phyloP scores from a whole-genome alignment of 2,888 invertebrate genomes.

The Cephus pygmeus region DNA sequence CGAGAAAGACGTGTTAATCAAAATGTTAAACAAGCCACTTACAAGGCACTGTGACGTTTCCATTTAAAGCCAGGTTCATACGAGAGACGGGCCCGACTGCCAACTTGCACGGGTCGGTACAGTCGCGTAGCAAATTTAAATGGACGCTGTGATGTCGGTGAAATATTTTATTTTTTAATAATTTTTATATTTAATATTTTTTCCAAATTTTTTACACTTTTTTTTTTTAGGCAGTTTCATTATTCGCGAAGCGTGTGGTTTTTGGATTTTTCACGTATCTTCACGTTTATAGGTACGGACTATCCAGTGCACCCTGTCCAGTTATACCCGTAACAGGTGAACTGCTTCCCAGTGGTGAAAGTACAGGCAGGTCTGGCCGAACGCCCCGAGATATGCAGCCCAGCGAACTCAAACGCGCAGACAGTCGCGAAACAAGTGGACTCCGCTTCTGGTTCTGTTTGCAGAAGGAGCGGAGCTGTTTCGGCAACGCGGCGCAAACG shows the following conservation, averaged over 20 bases:
- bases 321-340: background rate
- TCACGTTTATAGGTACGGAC: background rate
- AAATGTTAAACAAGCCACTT: conserved; percentile 67
- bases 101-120: background rate
- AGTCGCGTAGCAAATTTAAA: background rate
- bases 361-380: conserved; percentile 1
- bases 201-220: too few species aligned
- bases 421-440: conserved; percentile 54
- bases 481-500: conserved; percentile 29
- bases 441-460: conserved; percentile 11
- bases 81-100: background rate
- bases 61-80: conserved; percentile 49
- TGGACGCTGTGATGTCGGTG: background rate
- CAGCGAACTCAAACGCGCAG: conserved; percentile 48
- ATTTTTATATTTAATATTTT: background rate
- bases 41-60: conserved; percentile 63
- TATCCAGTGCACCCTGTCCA: background rate
- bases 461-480: conserved; percentile 18
- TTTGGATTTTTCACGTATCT: background rate
- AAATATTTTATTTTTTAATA: background rate
- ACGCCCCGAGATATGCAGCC: conserved; percentile 57
- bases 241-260: background rate
- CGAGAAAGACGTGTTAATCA: conserved; percentile 63
- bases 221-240: background rate
- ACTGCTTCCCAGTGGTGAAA: background rate